Conservation (phyloP, 1,140 invertebrate genomes). For the Bombyx mori region ASM3026992v2 NC_085121.1:9058001-9058500, state of each 20-base stretch:
- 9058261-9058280: not conserved
- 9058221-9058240: not conserved
- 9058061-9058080: no score
- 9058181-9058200: no score
- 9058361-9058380: conserved; percentile 53
- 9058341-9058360: conserved; percentile 30
- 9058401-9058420: conserved; percentile 21
- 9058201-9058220: not conserved
- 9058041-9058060: no score
- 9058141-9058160: no score
- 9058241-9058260: not conserved
- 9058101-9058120: no score
- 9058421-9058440: not conserved
- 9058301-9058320: conserved; percentile 24
- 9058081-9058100: no score
- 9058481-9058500: conserved; percentile 57
- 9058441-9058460: conserved; percentile 29
- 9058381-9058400: conserved; percentile 45
- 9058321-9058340: conserved; percentile 14
- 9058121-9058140: no score
- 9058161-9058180: no score
- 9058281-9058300: conserved; percentile 3
- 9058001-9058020: not conserved
- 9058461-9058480: conserved; percentile 47
- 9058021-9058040: no score